Base-by-base conservation (phyloP, 2,888 invertebrate genomes). In the Ennomos erosarius region DNA sequence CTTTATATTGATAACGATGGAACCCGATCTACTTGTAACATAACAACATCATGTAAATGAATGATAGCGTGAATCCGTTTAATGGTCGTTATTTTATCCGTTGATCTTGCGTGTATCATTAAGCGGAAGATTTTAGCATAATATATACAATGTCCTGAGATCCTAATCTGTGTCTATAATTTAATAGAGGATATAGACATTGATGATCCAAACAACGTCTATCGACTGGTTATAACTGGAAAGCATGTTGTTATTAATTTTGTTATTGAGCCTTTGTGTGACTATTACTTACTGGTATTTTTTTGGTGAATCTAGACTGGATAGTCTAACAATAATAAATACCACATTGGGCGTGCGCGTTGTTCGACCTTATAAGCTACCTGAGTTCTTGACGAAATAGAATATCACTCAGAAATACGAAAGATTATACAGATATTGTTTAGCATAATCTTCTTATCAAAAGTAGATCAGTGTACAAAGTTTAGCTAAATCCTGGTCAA, bases 381-480 rank as follows among this genome's bases (percentile, higher is more conserved):
- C 6, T 26, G 26, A 4, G 6, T 26, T 26, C 26, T 6, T 26
- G 26, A 26, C 26, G 26, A 3, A 26, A 26, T 26, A 26, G 6
- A 26, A 26, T 26, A 26, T 5, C 26, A 26, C 26, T 26, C 6
- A 6, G 26, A 26, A 26, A 26, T 26, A 26, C 26, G 1, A 11
- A 42, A 55, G 57, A 59, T 45, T 56, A 62, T 49, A 56, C 47
- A 63, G 45, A 47, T 55, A 50, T 63, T 61, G 69, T 69, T 52
- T 47, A 36, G 46, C 71, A 66, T 68, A 64, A 65, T 48, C 43
- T 42, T 50, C 34, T 43, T 71, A 74, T 71, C 68, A 69, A 69
- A 73, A 69, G 68, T 61, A 57, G 62, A 70, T 73, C 63, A 68
- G 51, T 68, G 55, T 64, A 64, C 55, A 50, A 73, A 74, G 68